Evolutionary conservation across 2,113 vertebrate genomes (phyloP), one percentile per base, ranked within the genome.

Genomic region (Excalfactoria chinensis): DNA sequence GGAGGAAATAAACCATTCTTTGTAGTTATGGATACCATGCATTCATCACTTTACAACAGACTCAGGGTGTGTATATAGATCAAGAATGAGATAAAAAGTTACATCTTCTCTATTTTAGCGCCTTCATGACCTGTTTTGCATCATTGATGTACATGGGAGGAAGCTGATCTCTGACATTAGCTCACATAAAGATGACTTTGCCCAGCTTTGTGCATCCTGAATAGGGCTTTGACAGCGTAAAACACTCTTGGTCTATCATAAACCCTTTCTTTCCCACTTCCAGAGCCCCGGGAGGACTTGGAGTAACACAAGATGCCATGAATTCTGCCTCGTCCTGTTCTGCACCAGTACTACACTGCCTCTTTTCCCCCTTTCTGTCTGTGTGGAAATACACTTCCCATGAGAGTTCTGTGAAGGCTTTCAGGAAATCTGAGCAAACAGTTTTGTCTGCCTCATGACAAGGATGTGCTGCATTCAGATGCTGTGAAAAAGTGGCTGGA

Each of bases 381-480:
- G 3, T 32, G 66, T 32, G 30, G 58, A 93, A 92, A 78, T 60
- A 62, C 0, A 3, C 2, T 72, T 7, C 55, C 25, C 25, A 7
- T 34, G 58, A 37, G 77, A 72, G 35, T 69, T 28, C 26, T 34
- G 4, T 2, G 4, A 90, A 81, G 66, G 32, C 16, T 77, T 79
- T 32, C 40, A 94, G 77, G 41, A 86, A 90, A 81, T 71, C n/a
- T 62, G 66, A 77, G 94, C 95, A 88, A 75, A 16, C 40, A 63
- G 22, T 30, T 95, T 66, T 84, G 55, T 75, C 59, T 88, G 49
- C 35, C 44, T 84, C n/a, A 1, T 92, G 84, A 78, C 73, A 86
- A 81, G 86, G 66, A 66, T 20, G 60, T 7, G 40, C 28, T 84
- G 77, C 67, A 51, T 70, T 49, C 25, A 22, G 70, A 84, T 73